Percentiles rank a stretch among this genome's conserved stretches.
phyloP scores from a whole-genome alignment of 2,888 invertebrate genomes.

The Phalera bucephala region DNA sequence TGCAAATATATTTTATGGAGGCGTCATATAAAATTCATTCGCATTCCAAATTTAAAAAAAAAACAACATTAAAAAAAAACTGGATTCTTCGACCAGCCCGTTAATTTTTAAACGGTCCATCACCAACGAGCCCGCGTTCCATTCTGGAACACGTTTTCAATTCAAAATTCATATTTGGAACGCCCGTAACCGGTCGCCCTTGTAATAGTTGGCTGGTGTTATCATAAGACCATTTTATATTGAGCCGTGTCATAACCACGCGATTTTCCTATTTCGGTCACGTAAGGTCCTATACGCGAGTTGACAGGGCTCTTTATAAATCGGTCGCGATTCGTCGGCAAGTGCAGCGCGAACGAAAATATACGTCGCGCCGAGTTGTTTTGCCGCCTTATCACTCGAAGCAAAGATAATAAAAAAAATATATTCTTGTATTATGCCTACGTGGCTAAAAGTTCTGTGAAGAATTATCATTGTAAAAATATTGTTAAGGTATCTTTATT shows the following conservation, averaged over 20 bases:
- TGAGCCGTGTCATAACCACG: constrained; percentile 51
- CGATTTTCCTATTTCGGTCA: constrained; percentile 29
- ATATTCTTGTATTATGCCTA: constrained; percentile 20
- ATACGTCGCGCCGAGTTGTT: constrained; percentile 80
- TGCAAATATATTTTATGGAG: too few species aligned
- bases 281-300: constrained; percentile 41
- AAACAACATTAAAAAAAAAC: too few species aligned
- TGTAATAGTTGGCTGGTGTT: constrained; percentile 82
- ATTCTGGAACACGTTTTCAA: constrained; percentile 70
- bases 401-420: constrained; percentile 49
- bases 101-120: constrained; percentile 37
- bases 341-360: constrained; percentile 82
- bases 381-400: constrained; percentile 79
- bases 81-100: too few species aligned
- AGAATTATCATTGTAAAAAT: too few species aligned
- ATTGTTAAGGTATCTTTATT: too few species aligned
- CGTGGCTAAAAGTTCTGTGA: constrained; percentile 11
- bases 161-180: constrained; percentile 78
- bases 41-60: not conserved
- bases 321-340: constrained; percentile 71
- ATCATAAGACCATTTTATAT: constrained; percentile 60
- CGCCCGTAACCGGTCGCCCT: constrained; percentile 80
- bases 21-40: too few species aligned
- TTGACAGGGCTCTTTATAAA: constrained; percentile 56
- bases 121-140: constrained; percentile 49